Base-by-base conservation (phyloP, 1,140 invertebrate genomes). In the Monomorium pharaonis region DNA sequence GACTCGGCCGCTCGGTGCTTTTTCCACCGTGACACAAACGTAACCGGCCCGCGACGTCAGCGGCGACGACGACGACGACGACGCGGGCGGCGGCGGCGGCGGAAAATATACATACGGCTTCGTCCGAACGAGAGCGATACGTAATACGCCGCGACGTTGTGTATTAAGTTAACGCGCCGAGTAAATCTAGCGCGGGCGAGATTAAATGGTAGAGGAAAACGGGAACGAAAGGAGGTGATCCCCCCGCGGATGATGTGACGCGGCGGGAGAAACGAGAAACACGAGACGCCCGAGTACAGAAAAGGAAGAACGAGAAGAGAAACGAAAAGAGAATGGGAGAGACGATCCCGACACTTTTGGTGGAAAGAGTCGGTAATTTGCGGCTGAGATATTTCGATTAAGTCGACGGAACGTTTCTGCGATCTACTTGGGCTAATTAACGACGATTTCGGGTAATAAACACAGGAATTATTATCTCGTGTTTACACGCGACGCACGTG, bases 11-110 rank as follows among this genome's bases (percentile, higher is more conserved):
- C 24, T 58, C 74, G 62, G 16, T 76, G 69, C 75, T 80, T 89
- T 89, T 90, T 85, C 58, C 69, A 60, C 75, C 80, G 69, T 72
- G 85, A 87, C 86, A 88, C 44, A 63, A 74, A 89, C 81, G 72
- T 60, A 65, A 49, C 44, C 70, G 80, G 33, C 56, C 67, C 65
- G 47, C 67, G 24, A 24, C 16, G 60, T 6, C 75, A n/a, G 37
- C 67, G n/a, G 33, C 16, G 60, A 6, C 75, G 27, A 3, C 44
- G 54, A 21, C 33, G 42, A 6, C 62, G 12, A 42, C 21, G 9
- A 65, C 30, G 72, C 63, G 37, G 7, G 47, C 21, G 30, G 33
- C 33, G 51, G 49, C 37, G 42, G 51, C 37, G 37, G 42, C 9
- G 56, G 37, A 84, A 18, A 27, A 18, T 84, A 74, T 54, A n/a